A percentile compares a stretch with the other conserved stretches of the same genome.
These are phyloP conservation scores for Acyrthosiphon pisum DNA, from an alignment of 1,140 invertebrate species.

Conservation along the genomic window DNA sequence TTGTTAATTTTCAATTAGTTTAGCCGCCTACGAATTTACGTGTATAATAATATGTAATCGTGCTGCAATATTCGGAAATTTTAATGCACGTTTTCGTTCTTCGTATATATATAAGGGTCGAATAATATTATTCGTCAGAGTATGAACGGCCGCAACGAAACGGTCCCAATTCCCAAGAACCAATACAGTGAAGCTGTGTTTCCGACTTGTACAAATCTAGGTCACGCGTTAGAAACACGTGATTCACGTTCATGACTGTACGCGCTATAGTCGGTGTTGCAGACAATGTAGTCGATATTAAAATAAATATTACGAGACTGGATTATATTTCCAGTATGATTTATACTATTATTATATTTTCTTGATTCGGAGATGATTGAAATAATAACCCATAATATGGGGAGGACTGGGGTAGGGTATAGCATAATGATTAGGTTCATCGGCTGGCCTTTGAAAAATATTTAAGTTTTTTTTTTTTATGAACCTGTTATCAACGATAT, in stretches of 20 bases:
- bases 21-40: background rate
- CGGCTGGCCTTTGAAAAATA: background rate
- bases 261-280: background rate
- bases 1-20: background rate
- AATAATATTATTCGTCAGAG: background rate
- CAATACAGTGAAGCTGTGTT: background rate
- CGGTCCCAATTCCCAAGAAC: background rate
- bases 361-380: background rate
- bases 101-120: background rate
- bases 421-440: background rate
- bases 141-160: too few species aligned
- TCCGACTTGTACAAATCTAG: background rate
- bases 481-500: background rate
- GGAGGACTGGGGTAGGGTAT: background rate
- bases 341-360: background rate
- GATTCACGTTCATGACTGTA: background rate
- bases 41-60: background rate
- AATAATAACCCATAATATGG: background rate
- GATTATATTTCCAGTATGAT: background rate
- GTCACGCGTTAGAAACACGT: slow-evolving; percentile 33
- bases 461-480: background rate
- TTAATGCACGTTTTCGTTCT: background rate
- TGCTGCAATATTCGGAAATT: background rate
- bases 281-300: background rate
- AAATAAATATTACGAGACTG: background rate